A percentile compares a stretch with the other conserved stretches of the same genome.
phyloP scores from a whole-genome alignment of 2,797 vertebrate genomes.

The Gephyroberyx darwinii region DNA sequence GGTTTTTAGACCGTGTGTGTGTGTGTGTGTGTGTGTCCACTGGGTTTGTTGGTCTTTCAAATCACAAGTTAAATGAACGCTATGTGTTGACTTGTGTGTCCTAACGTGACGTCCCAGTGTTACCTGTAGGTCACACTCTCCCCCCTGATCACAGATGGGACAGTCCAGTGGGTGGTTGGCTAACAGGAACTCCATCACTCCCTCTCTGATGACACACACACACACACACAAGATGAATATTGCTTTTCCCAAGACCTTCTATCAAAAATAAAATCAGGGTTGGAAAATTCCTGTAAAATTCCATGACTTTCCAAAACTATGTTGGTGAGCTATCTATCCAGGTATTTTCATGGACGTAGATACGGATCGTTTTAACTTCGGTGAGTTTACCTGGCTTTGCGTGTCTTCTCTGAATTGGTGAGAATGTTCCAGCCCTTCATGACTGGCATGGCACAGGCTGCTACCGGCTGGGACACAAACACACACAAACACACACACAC shows the following conservation, averaged over 20 bases:
- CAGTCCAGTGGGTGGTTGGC: constrained; percentile 98
- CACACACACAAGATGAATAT: no score
- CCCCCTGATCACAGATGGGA: constrained; percentile 98
- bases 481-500: background rate
- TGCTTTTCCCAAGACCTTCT: no score
- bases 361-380: no score
- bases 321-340: no score
- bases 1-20: no score
- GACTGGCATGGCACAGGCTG: constrained; percentile 98
- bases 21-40: background rate
- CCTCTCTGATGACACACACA: constrained; percentile 84
- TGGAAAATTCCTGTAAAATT: no score
- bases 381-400: constrained; percentile 93
- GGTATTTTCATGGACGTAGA: no score
- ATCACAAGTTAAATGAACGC: no score
- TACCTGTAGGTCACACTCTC: constrained; percentile 99
- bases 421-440: constrained; percentile 99
- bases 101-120: background rate
- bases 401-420: constrained; percentile 96
- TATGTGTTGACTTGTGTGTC: no score
- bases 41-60: no score
- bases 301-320: no score
- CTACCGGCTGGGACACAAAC: constrained; percentile 86
- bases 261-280: no score
- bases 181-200: constrained; percentile 98